phyloP scores from a whole-genome alignment of 2,113 vertebrate species.

The Bubalus kerabau region DNA sequence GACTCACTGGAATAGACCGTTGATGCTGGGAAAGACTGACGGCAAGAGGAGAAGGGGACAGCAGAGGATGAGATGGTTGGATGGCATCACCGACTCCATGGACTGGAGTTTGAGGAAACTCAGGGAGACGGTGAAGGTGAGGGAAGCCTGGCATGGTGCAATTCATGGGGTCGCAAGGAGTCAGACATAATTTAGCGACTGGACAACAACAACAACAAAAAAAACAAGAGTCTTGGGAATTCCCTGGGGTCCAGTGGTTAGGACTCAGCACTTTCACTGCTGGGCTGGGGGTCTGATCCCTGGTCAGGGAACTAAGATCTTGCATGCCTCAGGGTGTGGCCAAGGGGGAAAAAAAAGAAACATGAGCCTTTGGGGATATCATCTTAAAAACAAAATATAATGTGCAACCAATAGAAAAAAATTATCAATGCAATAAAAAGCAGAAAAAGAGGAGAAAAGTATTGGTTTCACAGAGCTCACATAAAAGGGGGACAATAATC shows the following conservation, averaged over 20 bases:
- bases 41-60: not conserved
- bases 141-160: not conserved
- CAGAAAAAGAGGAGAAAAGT: not conserved
- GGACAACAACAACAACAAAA: not conserved
- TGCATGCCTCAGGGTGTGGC: not conserved
- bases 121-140: not conserved
- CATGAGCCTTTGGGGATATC: not conserved
- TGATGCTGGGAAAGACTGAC: not conserved
- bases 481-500: too few relatives aligned
- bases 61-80: not conserved
- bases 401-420: not conserved
- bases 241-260: not conserved
- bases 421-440: not conserved
- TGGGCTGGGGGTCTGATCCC: not conserved
- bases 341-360: not conserved
- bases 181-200: not conserved
- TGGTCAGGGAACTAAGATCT: not conserved
- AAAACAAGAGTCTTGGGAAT: not conserved
- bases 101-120: not conserved
- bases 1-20: rapidly evolving
- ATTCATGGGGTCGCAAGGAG: not conserved
- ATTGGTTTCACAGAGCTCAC: not conserved
- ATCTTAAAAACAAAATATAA: not conserved
- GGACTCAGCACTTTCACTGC: not conserved
- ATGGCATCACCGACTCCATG: not conserved